These are phyloP conservation scores for Todiramphus chloris DNA, from an alignment of 2,113 vertebrate species.

Conservation along the genomic window DNA sequence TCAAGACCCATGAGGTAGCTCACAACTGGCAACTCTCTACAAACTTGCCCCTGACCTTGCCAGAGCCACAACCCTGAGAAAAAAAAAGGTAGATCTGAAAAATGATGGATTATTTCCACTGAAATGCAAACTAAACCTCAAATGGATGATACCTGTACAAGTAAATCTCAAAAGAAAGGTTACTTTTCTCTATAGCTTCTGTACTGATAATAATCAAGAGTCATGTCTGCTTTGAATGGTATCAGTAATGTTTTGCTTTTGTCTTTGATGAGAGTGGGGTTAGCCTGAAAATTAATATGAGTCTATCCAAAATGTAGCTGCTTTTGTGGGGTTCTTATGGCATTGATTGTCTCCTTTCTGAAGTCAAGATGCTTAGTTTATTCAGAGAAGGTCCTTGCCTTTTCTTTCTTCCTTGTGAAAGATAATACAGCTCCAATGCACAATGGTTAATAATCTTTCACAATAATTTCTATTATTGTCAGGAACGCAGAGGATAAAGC, in stretches of 20 bases:
- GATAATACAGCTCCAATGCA: background rate
- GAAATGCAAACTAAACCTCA: background rate
- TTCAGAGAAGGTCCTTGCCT: background rate
- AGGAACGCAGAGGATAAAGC: background rate
- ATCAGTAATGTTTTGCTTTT: background rate
- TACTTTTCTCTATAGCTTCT: background rate
- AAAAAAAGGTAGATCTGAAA: background rate
- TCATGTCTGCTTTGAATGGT: background rate
- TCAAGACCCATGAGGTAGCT: slow-evolving; percentile 1
- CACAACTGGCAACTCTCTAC: background rate
- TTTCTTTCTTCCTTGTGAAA: background rate
- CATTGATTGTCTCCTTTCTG: background rate
- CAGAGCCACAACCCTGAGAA: background rate
- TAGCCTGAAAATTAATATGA: background rate
- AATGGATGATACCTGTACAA: background rate
- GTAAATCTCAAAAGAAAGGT: background rate
- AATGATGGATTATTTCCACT: background rate
- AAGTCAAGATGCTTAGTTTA: background rate
- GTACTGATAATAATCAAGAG: background rate
- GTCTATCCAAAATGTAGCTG: background rate
- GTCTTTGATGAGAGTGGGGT: background rate
- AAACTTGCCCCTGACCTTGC: background rate
- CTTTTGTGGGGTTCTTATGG: background rate
- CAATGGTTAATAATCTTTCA: slow-evolving; percentile 2
- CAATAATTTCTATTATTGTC: slow-evolving; percentile 22